Conservation (phyloP, 2,113 vertebrate species). For the Xiphophorus maculatus region DNA sequence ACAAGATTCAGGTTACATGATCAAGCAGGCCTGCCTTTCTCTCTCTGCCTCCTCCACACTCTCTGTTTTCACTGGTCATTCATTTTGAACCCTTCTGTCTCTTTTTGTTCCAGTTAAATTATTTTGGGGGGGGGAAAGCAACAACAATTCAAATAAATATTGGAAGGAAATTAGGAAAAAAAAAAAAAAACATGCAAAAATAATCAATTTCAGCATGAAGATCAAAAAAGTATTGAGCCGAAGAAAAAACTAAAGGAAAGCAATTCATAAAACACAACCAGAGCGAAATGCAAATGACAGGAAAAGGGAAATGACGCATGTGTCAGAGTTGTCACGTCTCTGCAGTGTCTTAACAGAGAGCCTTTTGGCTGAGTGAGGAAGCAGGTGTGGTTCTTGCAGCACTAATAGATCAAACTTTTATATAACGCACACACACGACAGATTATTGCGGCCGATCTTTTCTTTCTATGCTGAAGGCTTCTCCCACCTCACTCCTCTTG, state of each 20-base stretch:
- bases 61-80: slow-evolving; percentile 4
- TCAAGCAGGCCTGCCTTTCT: slow-evolving; percentile 22
- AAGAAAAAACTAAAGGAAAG: neutral
- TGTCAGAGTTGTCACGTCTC: neutral
- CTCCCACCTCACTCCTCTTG: no score
- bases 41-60: slow-evolving; percentile 29
- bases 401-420: neutral
- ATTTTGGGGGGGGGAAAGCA: no score
- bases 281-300: neutral
- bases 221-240: neutral
- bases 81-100: slow-evolving; percentile 2
- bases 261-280: neutral
- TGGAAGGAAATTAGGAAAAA: neutral
- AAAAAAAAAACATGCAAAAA: neutral
- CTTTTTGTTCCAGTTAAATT: neutral
- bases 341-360: neutral
- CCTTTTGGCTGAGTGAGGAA: neutral
- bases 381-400: neutral
- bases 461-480: neutral
- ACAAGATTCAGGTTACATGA: slow-evolving; percentile 63
- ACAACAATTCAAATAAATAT: neutral
- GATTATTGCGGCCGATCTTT: neutral
- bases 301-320: neutral
- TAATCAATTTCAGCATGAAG: neutral
- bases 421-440: neutral